phyloP scores from a whole-genome alignment of 2,797 vertebrate genomes.

The Parotocinclus haroldoi region DNA sequence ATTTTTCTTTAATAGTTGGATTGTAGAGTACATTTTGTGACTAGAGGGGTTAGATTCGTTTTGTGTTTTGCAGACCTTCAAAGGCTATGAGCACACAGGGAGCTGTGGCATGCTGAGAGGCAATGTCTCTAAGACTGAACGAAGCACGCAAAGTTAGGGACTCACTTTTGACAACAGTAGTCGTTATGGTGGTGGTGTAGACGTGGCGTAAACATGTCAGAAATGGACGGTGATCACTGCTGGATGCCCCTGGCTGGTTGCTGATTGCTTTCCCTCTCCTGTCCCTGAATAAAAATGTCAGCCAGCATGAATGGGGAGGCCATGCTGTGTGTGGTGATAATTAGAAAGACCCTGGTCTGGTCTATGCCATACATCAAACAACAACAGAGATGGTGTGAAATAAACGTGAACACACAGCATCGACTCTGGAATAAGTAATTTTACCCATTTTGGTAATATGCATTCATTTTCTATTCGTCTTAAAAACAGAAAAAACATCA shows the following conservation, averaged over 20 bases:
- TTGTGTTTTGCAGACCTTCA: slow-evolving; percentile 26
- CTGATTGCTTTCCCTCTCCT: slow-evolving; percentile 50
- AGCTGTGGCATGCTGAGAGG: slow-evolving; percentile 17
- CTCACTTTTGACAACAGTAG: slow-evolving; percentile 23
- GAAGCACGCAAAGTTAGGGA: slow-evolving; percentile 22
- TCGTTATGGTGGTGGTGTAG: slow-evolving; percentile 32
- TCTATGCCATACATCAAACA: slow-evolving; percentile 26
- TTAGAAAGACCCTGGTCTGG: slow-evolving; percentile 42
- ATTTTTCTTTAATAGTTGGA: too few relatives aligned
- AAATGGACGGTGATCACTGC: slow-evolving; percentile 48
- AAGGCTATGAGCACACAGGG: slow-evolving; percentile 12
- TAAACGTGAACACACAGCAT: slow-evolving; percentile 22
- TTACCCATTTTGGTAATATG: too few relatives aligned
- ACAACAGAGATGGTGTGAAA: slow-evolving; percentile 29
- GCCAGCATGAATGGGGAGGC: slow-evolving; percentile 40
- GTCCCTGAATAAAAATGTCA: slow-evolving; percentile 51
- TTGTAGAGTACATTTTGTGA: too few relatives aligned
- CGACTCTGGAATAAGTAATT: slow-evolving; percentile 4
- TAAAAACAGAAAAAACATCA: too few relatives aligned
- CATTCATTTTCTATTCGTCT: too few relatives aligned
- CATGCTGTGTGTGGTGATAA: slow-evolving; percentile 48
- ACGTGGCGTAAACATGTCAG: slow-evolving; percentile 43
- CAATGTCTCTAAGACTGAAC: slow-evolving; percentile 11
- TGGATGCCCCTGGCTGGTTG: slow-evolving; percentile 48
- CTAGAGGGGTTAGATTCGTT: too few relatives aligned